Evolutionary conservation across 2,113 vertebrate genomes (phyloP).

Genomic region (Suricata suricatta): DNA sequence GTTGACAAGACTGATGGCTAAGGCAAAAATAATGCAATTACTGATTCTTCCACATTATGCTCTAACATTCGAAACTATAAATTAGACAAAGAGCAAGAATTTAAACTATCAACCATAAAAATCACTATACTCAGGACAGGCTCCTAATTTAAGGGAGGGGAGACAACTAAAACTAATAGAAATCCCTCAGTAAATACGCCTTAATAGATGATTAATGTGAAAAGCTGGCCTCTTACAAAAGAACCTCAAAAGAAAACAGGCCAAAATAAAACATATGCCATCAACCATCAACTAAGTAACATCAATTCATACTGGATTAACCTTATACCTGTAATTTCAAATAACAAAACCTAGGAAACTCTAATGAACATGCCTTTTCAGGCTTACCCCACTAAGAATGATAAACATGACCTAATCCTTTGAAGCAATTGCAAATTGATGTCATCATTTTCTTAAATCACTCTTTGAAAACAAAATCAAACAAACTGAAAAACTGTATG

Average conservation of each 20-base stretch:
- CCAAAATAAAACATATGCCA: not conserved
- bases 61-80: not conserved
- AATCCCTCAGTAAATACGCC: not conserved
- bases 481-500: not conserved
- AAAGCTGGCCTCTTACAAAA: not conserved
- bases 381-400: not conserved
- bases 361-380: not conserved
- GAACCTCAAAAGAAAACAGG: not conserved
- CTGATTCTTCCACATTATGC: not conserved
- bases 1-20: not conserved
- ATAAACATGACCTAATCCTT: not conserved
- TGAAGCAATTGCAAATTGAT: constrained; percentile 1
- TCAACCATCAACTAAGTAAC: not conserved
- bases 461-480: constrained; percentile 29
- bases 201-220: not conserved
- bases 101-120: not conserved
- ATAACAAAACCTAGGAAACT: not conserved
- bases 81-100: not conserved
- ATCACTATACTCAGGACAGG: not conserved
- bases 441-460: constrained; percentile 33
- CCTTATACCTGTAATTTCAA: not conserved
- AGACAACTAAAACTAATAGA: not conserved
- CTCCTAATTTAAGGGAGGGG: not conserved
- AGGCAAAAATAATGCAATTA: not conserved
- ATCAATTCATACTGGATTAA: not conserved